These are phyloP conservation scores for Latrodectus geometricus DNA, from an alignment of 1,140 invertebrate genomes.

Conservation along the genomic window DNA sequence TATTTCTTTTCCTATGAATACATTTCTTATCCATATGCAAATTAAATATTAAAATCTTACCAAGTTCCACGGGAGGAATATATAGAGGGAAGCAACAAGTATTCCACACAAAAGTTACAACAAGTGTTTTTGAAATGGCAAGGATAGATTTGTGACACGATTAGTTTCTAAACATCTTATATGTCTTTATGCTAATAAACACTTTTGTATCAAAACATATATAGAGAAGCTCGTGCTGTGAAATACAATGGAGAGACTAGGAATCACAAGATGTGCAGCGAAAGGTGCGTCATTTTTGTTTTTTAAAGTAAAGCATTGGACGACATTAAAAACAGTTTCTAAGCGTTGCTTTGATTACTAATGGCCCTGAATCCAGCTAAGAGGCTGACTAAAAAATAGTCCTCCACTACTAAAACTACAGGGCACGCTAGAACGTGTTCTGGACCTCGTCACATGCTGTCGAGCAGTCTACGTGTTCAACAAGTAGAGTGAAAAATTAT, in stretches of 20 bases:
- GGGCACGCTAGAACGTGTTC: not conserved
- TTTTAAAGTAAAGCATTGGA: not conserved
- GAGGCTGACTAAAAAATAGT: conserved; percentile 25
- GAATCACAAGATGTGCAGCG: not conserved
- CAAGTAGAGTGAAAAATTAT: conserved; percentile 33
- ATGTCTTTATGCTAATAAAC: not conserved
- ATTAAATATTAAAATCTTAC: no score
- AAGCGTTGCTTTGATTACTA: not conserved
- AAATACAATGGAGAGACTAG: not conserved
- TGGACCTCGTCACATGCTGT: conserved; percentile 15
- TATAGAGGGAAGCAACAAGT: not conserved
- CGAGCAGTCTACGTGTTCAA: conserved; percentile 14
- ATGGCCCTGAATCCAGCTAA: conserved; percentile 4
- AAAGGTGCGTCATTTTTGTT: not conserved
- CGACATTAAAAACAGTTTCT: not conserved
- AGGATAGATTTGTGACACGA: not conserved
- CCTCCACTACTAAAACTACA: conserved; percentile 31
- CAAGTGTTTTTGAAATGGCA: not conserved
- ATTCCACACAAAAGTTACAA: conserved; percentile 17
- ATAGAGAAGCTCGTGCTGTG: conserved; percentile 5
- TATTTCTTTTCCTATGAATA: no score
- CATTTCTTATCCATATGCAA: no score
- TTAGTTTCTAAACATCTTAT: not conserved
- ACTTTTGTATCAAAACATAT: not conserved
- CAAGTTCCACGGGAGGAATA: no score